Evolutionary conservation across 2,113 vertebrate species (phyloP).

Genomic region (Phylloscopus whistleri): DNA sequence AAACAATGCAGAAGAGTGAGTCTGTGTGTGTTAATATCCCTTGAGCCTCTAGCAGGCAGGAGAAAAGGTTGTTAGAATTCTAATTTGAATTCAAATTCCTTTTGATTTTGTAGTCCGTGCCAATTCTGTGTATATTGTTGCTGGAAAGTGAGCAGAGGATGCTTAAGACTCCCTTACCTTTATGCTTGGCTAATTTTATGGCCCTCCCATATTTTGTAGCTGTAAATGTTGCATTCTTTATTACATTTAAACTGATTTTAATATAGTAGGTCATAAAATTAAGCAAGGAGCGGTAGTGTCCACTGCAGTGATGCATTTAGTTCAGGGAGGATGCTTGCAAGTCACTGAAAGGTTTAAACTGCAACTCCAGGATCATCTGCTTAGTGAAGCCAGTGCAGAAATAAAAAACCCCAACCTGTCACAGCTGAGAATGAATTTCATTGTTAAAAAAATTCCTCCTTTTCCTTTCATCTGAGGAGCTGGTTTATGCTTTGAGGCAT

Average conservation of each 20-base stretch:
- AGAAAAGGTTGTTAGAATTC: conserved; percentile 38
- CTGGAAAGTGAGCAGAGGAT: conserved; percentile 9
- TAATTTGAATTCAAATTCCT: conserved; percentile 41
- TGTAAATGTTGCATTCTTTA: conserved; percentile 67
- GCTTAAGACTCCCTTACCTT: conserved; percentile 47
- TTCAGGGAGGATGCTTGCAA: not conserved
- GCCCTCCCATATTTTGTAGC: conserved; percentile 60
- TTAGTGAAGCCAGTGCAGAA: not conserved
- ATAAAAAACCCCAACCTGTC: not conserved
- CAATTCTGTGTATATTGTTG: conserved; percentile 20
- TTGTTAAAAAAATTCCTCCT: conserved; percentile 22
- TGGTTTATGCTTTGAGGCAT: conserved; percentile 11
- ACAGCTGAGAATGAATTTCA: not conserved
- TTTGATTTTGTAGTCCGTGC: not conserved
- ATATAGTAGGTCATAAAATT: conserved; percentile 48
- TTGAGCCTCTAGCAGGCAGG: not conserved
- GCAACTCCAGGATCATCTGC: conserved; percentile 17
- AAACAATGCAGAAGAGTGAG: not conserved
- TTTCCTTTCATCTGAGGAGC: conserved; percentile 16
- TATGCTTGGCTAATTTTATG: conserved; percentile 69
- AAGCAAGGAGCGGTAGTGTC: not conserved
- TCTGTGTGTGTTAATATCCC: not conserved
- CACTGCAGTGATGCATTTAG: conserved; percentile 3
- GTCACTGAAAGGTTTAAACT: not conserved
- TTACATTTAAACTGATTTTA: conserved; percentile 68